phyloP scores from a whole-genome alignment of 2,888 invertebrate genomes.

The Acanthosepion esculentum region DNA sequence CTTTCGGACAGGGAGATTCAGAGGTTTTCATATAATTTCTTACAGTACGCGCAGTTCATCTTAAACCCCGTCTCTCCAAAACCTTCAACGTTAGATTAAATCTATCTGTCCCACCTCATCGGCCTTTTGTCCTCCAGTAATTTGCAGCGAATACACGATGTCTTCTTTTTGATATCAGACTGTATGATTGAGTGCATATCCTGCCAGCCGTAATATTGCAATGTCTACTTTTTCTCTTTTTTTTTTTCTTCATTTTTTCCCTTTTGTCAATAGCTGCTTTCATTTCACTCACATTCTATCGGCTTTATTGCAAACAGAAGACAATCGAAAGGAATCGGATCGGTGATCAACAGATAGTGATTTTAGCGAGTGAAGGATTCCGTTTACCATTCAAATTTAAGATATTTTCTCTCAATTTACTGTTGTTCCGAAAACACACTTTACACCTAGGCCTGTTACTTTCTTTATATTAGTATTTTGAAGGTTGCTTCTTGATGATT shows the following conservation, averaged over 20 bases:
- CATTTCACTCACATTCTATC: background rate
- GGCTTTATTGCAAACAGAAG: background rate
- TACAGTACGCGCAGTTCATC: background rate
- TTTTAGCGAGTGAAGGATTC: background rate
- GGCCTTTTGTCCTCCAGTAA: background rate
- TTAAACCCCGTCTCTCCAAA: background rate
- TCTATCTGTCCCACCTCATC: background rate
- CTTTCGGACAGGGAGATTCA: background rate
- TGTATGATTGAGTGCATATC: background rate
- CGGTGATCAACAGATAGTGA: background rate
- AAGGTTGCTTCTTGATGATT: background rate
- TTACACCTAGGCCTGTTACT: background rate
- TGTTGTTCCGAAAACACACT: background rate
- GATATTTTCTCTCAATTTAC: background rate
- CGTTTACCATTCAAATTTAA: background rate
- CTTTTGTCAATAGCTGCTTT: background rate
- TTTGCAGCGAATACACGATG: no score
- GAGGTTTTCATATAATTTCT: background rate
- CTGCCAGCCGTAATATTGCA: background rate
- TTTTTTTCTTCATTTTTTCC: background rate
- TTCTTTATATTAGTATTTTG: background rate
- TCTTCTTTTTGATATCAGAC: background rate
- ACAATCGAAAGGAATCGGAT: background rate
- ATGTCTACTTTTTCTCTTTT: background rate
- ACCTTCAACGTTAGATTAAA: background rate